phyloP scores from a whole-genome alignment of 2,888 invertebrate species.

The Meteorus cinctellus region DNA sequence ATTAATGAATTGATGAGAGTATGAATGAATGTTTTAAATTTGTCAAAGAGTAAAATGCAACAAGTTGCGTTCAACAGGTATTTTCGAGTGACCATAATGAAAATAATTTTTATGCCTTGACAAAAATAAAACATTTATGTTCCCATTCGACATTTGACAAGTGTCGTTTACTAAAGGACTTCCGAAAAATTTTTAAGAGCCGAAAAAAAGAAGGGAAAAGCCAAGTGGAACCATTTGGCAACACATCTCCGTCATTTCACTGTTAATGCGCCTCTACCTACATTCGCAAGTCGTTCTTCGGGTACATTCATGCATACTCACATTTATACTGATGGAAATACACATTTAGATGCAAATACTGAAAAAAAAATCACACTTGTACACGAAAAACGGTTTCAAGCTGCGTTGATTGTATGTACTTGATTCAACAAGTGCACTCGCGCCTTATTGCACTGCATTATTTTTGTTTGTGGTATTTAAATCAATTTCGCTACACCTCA shows the following conservation, averaged over 20 bases:
- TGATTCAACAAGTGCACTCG: no score
- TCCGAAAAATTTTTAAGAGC: neutral
- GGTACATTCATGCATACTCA: neutral
- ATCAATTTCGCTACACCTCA: no score
- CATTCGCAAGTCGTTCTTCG: neutral
- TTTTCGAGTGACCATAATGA: constrained; percentile 1
- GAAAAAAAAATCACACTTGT: neutral
- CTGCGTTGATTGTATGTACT: no score
- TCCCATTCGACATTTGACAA: neutral
- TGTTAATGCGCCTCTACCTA: neutral
- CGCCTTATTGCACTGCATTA: no score
- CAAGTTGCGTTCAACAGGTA: constrained; percentile 10
- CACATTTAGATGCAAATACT: neutral
- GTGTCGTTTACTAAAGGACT: neutral
- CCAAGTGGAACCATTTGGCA: neutral
- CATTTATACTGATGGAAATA: neutral
- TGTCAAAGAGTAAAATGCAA: neutral
- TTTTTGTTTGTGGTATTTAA: no score
- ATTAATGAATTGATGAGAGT: neutral
- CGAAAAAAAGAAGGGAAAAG: neutral
- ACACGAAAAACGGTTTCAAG: no score
- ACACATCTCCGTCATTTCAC: neutral
- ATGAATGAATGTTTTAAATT: neutral
- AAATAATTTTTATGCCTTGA: neutral
- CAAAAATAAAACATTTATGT: neutral